A percentile compares a stretch with the other conserved stretches of the same genome.
Evolutionary conservation across 2,113 vertebrate genomes (phyloP).

Genomic region (Hiodon tergisus): DNA sequence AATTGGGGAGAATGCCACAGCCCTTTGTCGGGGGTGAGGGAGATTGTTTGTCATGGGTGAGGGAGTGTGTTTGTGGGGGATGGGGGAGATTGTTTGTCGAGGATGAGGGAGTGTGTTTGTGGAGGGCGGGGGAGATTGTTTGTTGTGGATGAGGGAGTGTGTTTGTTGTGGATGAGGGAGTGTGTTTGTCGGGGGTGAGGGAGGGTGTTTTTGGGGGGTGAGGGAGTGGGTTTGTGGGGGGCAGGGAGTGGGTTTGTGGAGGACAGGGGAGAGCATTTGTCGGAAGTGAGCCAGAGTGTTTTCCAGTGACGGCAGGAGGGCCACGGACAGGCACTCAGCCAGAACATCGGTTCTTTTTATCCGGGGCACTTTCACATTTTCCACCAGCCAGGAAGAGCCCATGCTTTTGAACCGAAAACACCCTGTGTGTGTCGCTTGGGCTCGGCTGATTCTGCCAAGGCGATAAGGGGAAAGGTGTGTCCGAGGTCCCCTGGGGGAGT

Average conservation of each 20-base stretch:
- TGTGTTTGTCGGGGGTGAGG: background rate
- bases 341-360: conserved; percentile 7
- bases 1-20: background rate
- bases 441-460: background rate
- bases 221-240: background rate
- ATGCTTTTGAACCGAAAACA: conserved; percentile 13
- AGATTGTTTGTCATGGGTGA: background rate
- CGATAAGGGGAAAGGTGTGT: background rate
- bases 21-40: no score
- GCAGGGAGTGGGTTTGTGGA: background rate
- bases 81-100: no score
- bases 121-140: no score
- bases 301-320: background rate
- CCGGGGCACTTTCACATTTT: conserved; percentile 27
- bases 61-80: no score
- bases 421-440: background rate
- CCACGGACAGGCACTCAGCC: background rate
- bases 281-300: background rate
- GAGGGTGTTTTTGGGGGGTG: background rate
- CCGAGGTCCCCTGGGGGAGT: background rate
- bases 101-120: no score
- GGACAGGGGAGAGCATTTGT: no score
- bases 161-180: background rate
- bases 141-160: background rate
- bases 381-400: conserved; percentile 5